phyloP scores from a whole-genome alignment of 2,797 vertebrate species.

The Rhinichthys osculus region DNA sequence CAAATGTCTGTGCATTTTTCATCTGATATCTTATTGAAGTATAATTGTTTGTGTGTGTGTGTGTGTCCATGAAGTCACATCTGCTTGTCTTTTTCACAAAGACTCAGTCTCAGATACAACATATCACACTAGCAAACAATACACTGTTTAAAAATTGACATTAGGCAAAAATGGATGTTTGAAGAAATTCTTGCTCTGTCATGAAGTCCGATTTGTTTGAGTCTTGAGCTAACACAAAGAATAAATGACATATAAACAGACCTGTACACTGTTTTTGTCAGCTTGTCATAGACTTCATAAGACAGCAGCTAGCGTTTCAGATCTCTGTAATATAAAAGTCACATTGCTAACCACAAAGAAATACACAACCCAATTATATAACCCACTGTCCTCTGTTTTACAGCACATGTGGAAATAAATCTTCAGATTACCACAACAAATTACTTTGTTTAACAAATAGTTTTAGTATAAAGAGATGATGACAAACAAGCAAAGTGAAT shows the following conservation, averaged over 20 bases:
- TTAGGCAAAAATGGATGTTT: not conserved
- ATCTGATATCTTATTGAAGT: conserved; percentile 61
- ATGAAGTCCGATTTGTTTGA: not conserved
- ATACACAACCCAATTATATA: not conserved
- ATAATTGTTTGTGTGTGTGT: conserved; percentile 31
- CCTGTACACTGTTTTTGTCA: conserved; percentile 13
- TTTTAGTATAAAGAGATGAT: not conserved
- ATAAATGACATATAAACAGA: conserved; percentile 17
- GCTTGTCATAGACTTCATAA: conserved; percentile 15
- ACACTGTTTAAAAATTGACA: not conserved
- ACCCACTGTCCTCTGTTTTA: not conserved
- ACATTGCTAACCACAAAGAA: not conserved
- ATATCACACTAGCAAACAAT: conserved; percentile 6
- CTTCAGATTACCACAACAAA: not conserved
- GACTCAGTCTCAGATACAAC: not conserved
- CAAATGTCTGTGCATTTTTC: conserved; percentile 57
- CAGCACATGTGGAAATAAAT: not conserved
- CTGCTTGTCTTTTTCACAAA: conserved; percentile 32
- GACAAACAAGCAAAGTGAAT: not conserved
- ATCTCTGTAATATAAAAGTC: conserved; percentile 3
- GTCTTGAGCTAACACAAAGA: not conserved
- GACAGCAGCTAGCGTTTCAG: not conserved
- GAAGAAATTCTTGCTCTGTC: conserved; percentile 2
- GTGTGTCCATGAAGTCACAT: conserved; percentile 22
- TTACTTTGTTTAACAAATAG: not conserved